Percentiles rank a stretch among this genome's conserved stretches.
Conservation (phyloP, 2,888 invertebrate genomes). For the Hirtodrosophila confusa region DNA sequence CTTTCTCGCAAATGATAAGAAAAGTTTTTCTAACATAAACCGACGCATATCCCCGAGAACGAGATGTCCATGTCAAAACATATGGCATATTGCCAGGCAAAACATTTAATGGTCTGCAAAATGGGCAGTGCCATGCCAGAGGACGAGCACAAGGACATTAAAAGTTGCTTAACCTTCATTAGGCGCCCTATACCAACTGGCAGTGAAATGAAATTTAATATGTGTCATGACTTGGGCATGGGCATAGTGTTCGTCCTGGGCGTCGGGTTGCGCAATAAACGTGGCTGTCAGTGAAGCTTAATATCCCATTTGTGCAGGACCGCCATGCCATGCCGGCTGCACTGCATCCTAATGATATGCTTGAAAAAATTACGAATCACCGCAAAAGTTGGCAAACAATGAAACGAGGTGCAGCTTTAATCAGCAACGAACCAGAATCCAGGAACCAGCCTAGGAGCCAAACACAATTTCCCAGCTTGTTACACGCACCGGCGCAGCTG, state of each 20-base stretch:
- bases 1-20: slow-evolving; percentile 73
- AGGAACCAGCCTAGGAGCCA: slow-evolving; percentile 22
- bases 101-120: slow-evolving; percentile 78
- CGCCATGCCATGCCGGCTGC: slow-evolving; percentile 40
- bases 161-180: slow-evolving; percentile 81
- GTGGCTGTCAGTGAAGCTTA: slow-evolving; percentile 62
- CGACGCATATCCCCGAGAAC: slow-evolving; percentile 16
- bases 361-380: slow-evolving; percentile 69
- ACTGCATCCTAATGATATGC: slow-evolving; percentile 76
- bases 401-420: slow-evolving; percentile 52
- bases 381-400: slow-evolving; percentile 66
- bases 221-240: slow-evolving; percentile 54
- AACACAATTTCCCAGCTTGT: slow-evolving; percentile 62
- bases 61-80: slow-evolving; percentile 69
- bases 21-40: slow-evolving; percentile 60
- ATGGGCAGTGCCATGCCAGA: slow-evolving; percentile 50
- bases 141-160: slow-evolving; percentile 60
- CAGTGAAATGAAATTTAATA: slow-evolving; percentile 74
- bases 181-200: slow-evolving; percentile 56
- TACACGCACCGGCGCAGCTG: slow-evolving; percentile 47
- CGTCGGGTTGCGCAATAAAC: slow-evolving; percentile 55
- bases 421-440: slow-evolving; percentile 25
- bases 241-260: slow-evolving; percentile 9
- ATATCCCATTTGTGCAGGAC: slow-evolving; percentile 69
- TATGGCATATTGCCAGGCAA: slow-evolving; percentile 80